These are phyloP conservation scores for Sebastes vulpes DNA, from an alignment of 2,797 vertebrate species.

Conservation along the genomic window DNA sequence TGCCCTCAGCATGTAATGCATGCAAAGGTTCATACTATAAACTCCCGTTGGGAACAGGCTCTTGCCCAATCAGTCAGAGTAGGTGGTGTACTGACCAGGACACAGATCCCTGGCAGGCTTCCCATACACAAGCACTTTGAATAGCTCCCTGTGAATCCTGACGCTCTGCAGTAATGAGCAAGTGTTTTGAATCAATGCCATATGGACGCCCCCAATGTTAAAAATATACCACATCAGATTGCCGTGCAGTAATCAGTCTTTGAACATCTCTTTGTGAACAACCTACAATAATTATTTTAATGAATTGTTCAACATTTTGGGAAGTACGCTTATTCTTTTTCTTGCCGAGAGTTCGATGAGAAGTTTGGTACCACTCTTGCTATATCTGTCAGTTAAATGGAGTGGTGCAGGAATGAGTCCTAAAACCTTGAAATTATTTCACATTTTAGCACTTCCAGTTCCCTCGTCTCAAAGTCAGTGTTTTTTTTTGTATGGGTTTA, in stretches of 20 bases:
- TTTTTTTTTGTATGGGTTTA: too few relatives aligned
- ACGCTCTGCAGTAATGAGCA: neutral
- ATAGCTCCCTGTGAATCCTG: neutral
- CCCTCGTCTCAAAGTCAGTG: too few relatives aligned
- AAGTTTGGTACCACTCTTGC: neutral
- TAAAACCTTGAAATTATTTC: too few relatives aligned
- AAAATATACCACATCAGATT: neutral
- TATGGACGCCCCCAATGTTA: neutral
- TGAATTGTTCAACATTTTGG: too few relatives aligned
- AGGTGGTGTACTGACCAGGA: neutral
- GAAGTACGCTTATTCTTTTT: too few relatives aligned
- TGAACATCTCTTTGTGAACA: neutral
- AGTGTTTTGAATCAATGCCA: neutral
- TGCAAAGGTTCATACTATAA: neutral
- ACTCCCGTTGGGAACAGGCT: neutral
- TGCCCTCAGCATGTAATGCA: conserved; percentile 5
- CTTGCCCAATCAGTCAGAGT: neutral
- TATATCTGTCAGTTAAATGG: neutral
- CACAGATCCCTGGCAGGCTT: neutral
- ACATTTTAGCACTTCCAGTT: too few relatives aligned
- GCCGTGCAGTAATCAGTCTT: neutral
- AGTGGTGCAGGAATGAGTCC: too few relatives aligned
- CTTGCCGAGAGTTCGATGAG: neutral
- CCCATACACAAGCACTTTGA: neutral
- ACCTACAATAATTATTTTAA: neutral